Percentiles rank a stretch among this genome's conserved stretches.
These are phyloP conservation scores for Percopsis transmontana DNA, from an alignment of 2,113 vertebrate genomes.

Conservation along the genomic window DNA sequence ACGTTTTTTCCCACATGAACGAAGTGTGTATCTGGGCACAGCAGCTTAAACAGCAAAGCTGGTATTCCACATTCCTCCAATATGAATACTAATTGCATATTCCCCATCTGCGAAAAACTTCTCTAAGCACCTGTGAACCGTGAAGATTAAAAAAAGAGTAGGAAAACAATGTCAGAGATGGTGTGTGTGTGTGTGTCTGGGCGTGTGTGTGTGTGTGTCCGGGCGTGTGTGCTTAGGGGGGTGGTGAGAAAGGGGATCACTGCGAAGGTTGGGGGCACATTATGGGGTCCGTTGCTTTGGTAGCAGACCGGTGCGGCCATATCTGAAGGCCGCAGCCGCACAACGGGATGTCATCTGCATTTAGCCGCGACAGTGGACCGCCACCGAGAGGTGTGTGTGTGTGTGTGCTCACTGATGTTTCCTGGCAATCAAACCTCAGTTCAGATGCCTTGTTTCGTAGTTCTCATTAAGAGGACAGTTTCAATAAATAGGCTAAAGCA, in stretches of 20 bases:
- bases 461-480: constrained; percentile 21
- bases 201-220: too few species aligned
- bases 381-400: background rate
- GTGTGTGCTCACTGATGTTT: constrained; percentile 28
- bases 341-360: constrained; percentile 38
- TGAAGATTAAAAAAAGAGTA: constrained; percentile 43
- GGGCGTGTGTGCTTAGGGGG: constrained; percentile 1
- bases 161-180: background rate
- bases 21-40: constrained; percentile 22
- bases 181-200: too few species aligned
- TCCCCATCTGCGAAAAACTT: constrained; percentile 50
- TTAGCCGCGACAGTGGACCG: constrained; percentile 30
- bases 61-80: constrained; percentile 2
- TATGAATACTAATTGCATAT: constrained; percentile 63
- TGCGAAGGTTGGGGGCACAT: constrained; percentile 14
- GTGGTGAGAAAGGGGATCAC: constrained; percentile 6
- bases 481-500: background rate
- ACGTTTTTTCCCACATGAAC: background rate
- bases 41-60: constrained; percentile 34
- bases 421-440: constrained; percentile 57
- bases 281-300: background rate
- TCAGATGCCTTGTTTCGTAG: constrained; percentile 58
- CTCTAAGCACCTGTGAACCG: constrained; percentile 60
- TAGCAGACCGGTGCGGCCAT: constrained; percentile 25
- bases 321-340: constrained; percentile 65